Evolutionary conservation across 2,888 invertebrate genomes (phyloP), one percentile per base, ranked within the genome.

Genomic region (Molorchus minor): DNA sequence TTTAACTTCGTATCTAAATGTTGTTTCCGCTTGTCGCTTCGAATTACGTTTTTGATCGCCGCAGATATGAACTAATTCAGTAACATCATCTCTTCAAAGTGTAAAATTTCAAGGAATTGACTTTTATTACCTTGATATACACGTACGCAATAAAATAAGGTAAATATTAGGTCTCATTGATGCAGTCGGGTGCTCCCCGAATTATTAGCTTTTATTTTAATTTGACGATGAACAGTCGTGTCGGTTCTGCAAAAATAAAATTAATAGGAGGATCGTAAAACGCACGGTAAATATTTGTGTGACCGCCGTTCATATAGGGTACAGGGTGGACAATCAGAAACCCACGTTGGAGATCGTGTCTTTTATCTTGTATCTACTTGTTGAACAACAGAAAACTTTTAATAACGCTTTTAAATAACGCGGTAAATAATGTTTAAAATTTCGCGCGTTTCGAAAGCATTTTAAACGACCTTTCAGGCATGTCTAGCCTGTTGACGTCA

Each of bases 1-100:
- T 61, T 67, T 62, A 60, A 55, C 56, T 56, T 45, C 57, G 58
- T 56, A 67, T 70, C 68, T 63, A 61, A 61, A 56, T 58, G 66
- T 59, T 64, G 62, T 71, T 69, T 73, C 73, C 73, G 71, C 65
- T 70, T 71, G 72, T 73, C 73, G 62, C 54, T 66, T 61, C 62
- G 62, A 68, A 71, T 73, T 72, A 73, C 61, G 53, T 54, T 56
- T 68, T 72, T 70, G 68, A 71, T 71, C 38, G 35, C 47, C 35
- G 45, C 45, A 49, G 38, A 47, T 58, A 46, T 46, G 35, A 30
- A 19, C 45, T 47, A 41, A 53, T 46, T 44, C 46, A 52, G 35
- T 21, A 45, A 30, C 47, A 10, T 41, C 46, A 36, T 46, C 33
- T 43, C 47, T 46, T 58, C 58, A 35, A 43, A 54, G 54, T 53